A percentile compares a stretch with the other conserved stretches of the same genome.
These are phyloP conservation scores for Eupithecia insigniata DNA, from an alignment of 2,888 invertebrate species.

Conservation along the genomic window DNA sequence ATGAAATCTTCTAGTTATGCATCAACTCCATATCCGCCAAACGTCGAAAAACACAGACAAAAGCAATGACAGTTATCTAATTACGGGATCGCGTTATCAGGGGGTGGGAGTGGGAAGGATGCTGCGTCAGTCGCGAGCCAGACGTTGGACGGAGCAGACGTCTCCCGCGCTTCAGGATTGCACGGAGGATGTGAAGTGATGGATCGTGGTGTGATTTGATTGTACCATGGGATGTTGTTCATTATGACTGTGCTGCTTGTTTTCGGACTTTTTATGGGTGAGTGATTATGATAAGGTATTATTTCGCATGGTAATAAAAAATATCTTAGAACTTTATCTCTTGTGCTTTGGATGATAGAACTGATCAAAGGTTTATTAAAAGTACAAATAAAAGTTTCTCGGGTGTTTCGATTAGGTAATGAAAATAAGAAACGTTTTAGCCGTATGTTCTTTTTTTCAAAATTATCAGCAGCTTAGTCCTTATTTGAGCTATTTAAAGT, in stretches of 20 bases:
- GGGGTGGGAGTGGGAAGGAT: constrained; percentile 54
- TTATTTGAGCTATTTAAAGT: too few relatives aligned
- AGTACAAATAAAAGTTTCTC: too few relatives aligned
- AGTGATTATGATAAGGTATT: background rate
- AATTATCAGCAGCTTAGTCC: too few relatives aligned
- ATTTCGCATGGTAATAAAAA: too few relatives aligned
- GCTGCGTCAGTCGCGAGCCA: constrained; percentile 67
- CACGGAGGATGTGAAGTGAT: constrained; percentile 23
- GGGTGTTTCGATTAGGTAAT: too few relatives aligned
- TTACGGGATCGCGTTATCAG: constrained; percentile 80
- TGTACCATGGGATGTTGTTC: background rate
- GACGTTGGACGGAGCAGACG: constrained; percentile 22
- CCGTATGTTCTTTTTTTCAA: too few relatives aligned
- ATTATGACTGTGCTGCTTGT: constrained; percentile 13
- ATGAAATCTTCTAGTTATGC: background rate
- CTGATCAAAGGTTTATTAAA: background rate
- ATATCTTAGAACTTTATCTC: too few relatives aligned
- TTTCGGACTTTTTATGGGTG: constrained; percentile 8
- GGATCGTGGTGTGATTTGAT: constrained; percentile 16
- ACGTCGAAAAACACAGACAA: constrained; percentile 68
- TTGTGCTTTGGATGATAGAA: too few relatives aligned
- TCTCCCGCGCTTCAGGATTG: background rate
- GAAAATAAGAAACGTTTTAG: too few relatives aligned
- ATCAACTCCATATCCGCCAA: constrained; percentile 34
- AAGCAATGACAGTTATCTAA: constrained; percentile 83